Base-by-base conservation (phyloP, 92 coral and sea anemone genomes). In the Phenganax stokvisi region DNA sequence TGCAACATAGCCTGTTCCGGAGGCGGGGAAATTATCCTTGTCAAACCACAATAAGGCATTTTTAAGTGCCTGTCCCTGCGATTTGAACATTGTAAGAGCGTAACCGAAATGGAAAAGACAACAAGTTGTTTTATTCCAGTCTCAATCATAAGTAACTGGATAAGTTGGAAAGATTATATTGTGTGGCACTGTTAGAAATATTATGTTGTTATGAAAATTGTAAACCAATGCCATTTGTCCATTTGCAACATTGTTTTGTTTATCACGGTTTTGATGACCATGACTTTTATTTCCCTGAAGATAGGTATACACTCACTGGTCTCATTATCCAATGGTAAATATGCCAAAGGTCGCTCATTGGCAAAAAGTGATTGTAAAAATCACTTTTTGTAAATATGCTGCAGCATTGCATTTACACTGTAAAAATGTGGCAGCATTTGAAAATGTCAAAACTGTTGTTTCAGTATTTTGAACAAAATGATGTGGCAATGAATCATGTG, bases 1-100 rank as follows among this genome's bases (percentile, higher is more conserved):
- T 0, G 87, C 87, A 9, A 85, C 84, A 20, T 85, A 78, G 8
- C 62, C 87, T n/a, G 82, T 78, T 6, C 82, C 72, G 7, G 67
- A 6, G 31, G 82, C n/a, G n/a, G n/a, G 73, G 13, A 58, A 53
- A 30, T 54, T 59, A 47, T 78, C 82, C 29, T 3, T 10, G 57
- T 37, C 47, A 83, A 55, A 37, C 79, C 84, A 87, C 51, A 87
- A 9, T 0, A 76, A 25, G 9, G 64, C 67, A 10, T 69, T 76
- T 11, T 51, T 0, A 1, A 87, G 8, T 16, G 87, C 83, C 8
- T 78, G 80, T 1, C 84, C 89, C 79, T 87, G 87, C 0, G 81
- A 73, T 67, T 87, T 87, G 59, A 53, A 68, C 52, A 68, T 68
- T 28, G 52, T 68, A 4, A 37, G 1, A 37, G 4, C 47, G 47